These are phyloP conservation scores for Oreochromis tanganicae DNA, from an alignment of 2,113 vertebrate genomes.

Conservation along the genomic window DNA sequence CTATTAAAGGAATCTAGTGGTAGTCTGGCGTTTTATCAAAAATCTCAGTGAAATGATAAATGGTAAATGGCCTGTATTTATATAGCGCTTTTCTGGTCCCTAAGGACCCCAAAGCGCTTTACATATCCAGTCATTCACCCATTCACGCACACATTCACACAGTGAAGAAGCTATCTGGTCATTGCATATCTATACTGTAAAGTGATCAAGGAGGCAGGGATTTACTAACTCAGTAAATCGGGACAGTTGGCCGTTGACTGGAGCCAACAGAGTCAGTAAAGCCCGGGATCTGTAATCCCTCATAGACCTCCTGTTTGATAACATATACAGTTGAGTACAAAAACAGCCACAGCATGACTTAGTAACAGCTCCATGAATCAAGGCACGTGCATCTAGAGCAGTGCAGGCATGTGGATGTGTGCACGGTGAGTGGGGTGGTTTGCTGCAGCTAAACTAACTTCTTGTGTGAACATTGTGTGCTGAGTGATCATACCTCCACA, in stretches of 20 bases:
- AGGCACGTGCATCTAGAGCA: conserved; percentile 1
- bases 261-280: background rate
- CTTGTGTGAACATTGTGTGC: background rate
- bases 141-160: background rate
- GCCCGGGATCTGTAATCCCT: conserved; percentile 23
- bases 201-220: conserved; percentile 17
- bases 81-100: too few relatives aligned
- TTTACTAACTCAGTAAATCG: conserved; percentile 16
- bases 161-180: conserved; percentile 26
- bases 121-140: too few relatives aligned
- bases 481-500: conserved; percentile 13
- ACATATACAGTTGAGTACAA: conserved; percentile 6
- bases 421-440: background rate
- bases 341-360: conserved; percentile 19
- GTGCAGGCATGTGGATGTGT: background rate
- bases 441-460: background rate
- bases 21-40: background rate
- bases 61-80: too few relatives aligned
- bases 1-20: background rate
- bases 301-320: conserved; percentile 16
- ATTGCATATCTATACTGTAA: conserved; percentile 42
- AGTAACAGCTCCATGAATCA: conserved; percentile 16
- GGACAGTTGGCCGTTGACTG: background rate
- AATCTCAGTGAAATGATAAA: background rate
- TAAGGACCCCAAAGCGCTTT: too few relatives aligned